Evolutionary conservation across 2,797 vertebrate species (phyloP).

Genomic region (Acanthiza pusilla): DNA sequence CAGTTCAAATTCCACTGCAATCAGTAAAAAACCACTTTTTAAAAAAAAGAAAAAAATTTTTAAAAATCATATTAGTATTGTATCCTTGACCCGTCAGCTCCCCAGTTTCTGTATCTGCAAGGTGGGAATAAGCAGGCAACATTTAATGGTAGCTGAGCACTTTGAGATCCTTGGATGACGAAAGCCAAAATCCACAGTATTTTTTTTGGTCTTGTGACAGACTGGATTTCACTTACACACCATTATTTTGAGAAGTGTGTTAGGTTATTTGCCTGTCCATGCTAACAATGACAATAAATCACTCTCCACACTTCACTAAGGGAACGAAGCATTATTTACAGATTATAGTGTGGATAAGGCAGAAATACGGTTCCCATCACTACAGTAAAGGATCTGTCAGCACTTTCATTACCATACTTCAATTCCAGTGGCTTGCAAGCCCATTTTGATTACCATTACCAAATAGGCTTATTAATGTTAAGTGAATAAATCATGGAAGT

Average conservation of each 20-base stretch:
- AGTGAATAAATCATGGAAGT: constrained; percentile 1
- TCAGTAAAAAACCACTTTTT: background rate
- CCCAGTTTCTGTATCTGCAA: background rate
- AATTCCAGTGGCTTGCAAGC: constrained; percentile 26
- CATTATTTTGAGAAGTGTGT: background rate
- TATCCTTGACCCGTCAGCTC: background rate
- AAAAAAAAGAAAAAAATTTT: background rate
- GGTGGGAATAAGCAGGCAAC: background rate
- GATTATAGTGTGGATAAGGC: background rate
- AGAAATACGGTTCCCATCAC: constrained; percentile 23
- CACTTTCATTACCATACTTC: background rate
- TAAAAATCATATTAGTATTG: background rate
- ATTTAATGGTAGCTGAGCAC: background rate
- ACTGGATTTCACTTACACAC: constrained; percentile 1
- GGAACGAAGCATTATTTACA: background rate
- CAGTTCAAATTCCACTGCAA: background rate
- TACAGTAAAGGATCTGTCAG: constrained; percentile 21
- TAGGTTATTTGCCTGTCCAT: background rate
- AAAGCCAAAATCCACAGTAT: background rate
- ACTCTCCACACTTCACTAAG: background rate
- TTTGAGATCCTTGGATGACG: background rate
- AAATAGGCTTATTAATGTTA: constrained; percentile 16
- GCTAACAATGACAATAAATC: constrained; percentile 6
- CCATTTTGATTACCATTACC: constrained; percentile 3
- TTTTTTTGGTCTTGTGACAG: constrained; percentile 1